These are phyloP conservation scores for Ericerus pela DNA, from an alignment of 1,140 invertebrate genomes.

Conservation along the genomic window DNA sequence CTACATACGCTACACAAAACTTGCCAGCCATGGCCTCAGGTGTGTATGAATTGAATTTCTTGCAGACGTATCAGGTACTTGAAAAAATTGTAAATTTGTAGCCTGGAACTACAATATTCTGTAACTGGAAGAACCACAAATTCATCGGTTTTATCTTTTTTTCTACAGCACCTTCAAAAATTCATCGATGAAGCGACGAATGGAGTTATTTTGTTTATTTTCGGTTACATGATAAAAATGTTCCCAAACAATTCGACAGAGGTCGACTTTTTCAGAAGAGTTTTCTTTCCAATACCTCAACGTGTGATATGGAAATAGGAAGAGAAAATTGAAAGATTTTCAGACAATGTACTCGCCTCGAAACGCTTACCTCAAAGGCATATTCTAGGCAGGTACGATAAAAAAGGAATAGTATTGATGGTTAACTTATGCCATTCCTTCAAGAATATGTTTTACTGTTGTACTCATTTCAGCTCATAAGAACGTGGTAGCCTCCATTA, in stretches of 20 bases:
- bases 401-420: no score
- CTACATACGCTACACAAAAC: no score
- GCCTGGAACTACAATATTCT: no score
- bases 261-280: slow-evolving; percentile 21
- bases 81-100: no score
- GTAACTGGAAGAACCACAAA: no score
- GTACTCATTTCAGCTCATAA: slow-evolving; percentile 43
- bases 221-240: slow-evolving; percentile 24
- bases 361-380: slow-evolving; percentile 46
- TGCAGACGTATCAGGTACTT: no score
- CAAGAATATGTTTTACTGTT: no score
- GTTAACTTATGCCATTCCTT: no score
- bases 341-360: slow-evolving; percentile 40
- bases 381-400: slow-evolving; percentile 43
- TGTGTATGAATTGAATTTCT: no score
- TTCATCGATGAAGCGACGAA: slow-evolving; percentile 38
- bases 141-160: no score
- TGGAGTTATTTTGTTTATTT: slow-evolving; percentile 28
- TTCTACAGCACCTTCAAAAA: slow-evolving; percentile 36
- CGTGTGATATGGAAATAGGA: slow-evolving; percentile 42
- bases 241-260: slow-evolving; percentile 19
- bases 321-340: slow-evolving; percentile 31
- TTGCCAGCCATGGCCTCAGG: no score
- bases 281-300: slow-evolving; percentile 30
- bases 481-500: slow-evolving; percentile 50